Evolutionary conservation across 1,140 invertebrate species (phyloP), one percentile per base, ranked within the genome.

Genomic region (Zophobas morio): DNA sequence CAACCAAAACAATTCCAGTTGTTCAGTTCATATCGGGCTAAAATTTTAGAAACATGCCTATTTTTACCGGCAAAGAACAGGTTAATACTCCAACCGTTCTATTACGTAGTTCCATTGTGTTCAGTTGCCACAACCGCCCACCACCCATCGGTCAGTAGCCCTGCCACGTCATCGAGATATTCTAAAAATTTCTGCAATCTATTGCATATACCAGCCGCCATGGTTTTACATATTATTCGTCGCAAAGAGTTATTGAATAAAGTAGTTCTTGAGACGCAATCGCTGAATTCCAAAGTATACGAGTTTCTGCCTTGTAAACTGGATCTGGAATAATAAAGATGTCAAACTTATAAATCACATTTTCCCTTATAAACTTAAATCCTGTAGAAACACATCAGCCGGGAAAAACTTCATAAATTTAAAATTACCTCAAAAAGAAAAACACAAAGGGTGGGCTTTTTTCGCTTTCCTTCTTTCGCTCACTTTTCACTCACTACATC

Each of bases 341-440:
- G 77, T 70, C 73, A 75, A 78, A 78, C 77, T 78, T 78, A 78
- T 78, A 78, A 78, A 78, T 78, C 77, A 78, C 66, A 78, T 78
- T 78, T 66, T 75, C 42, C 73, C 66, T 78, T 75, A 74, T 54
- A 74, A 78, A 74, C 71, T 78, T 74, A 78, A 78, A 78, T 77
- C 76, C 54, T 54, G 70, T 71, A 60, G 51, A 70, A 63, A 77
- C 63, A 75, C 72, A 70, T 63, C 54, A 36, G 66, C 66, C 37
- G 40, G 70, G 39, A 39, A 39, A 76, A 73, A 70, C 70, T 79
- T 79, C 77, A 79, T 81, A 81, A 81, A 81, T 81, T 79, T 78
- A 76, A 78, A 78, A 80, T 80, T 80, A 78, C 79, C 77, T 71
- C 42, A 74, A 51, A 76, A 70, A 76, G 74, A 76, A 76, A 76